Conservation (phyloP, 1,140 invertebrate species). For the Leptopilina clavipes region DNA sequence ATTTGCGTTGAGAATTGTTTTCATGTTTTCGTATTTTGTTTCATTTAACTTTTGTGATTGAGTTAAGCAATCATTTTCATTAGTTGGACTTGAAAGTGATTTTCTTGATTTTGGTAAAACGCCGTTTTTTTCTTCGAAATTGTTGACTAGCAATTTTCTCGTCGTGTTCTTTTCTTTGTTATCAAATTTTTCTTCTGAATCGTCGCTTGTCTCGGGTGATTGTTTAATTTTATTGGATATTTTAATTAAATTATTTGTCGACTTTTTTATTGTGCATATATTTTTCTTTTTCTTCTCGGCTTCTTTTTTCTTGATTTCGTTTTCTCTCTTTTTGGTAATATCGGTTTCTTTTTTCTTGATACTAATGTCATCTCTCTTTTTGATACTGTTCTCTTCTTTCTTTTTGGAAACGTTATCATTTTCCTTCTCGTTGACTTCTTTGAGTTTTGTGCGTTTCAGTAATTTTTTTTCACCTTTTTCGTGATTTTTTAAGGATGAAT, state of each 20-base stretch:
- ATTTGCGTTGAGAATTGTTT: conserved; percentile 42
- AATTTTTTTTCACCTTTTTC: conserved; percentile 53
- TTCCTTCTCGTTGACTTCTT: conserved; percentile 58
- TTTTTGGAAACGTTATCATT: conserved; percentile 50
- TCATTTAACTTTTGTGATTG: no score
- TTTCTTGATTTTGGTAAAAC: no score
- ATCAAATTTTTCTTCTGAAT: conserved; percentile 41
- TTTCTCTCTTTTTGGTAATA: no score
- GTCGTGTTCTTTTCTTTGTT: no score
- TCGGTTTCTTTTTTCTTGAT: no score
- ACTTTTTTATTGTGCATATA: conserved; percentile 64
- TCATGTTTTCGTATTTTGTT: conserved; percentile 36
- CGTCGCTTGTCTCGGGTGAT: conserved; percentile 43
- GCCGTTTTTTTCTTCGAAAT: no score
- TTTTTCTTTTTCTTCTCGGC: conserved; percentile 64
- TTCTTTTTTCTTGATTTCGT: no score
- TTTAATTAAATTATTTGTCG: conserved; percentile 61
- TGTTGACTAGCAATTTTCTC: no score
- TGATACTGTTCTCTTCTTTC: no score
- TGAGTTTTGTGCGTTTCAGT: conserved; percentile 55
- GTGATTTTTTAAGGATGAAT: conserved; percentile 53
- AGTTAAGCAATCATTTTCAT: no score
- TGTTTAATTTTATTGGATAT: conserved; percentile 57
- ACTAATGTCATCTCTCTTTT: no score
- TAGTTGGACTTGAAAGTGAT: no score